Conservation (phyloP, 1,140 invertebrate species). For the Artemia franciscana region DNA sequence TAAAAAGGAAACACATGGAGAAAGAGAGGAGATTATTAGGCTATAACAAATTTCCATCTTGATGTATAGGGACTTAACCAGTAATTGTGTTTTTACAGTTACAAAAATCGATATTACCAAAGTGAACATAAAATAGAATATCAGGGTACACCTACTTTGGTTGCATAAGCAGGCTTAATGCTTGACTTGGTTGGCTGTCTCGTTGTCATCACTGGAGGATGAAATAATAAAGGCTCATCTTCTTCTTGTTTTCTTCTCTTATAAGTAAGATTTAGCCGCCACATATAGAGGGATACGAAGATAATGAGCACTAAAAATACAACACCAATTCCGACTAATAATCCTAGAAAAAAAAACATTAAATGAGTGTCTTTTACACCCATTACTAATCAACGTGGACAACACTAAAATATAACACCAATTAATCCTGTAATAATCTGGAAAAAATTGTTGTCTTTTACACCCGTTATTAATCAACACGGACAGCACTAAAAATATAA, state of each 20-base stretch:
- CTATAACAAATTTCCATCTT: too few species aligned
- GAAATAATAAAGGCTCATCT: constrained; percentile 36
- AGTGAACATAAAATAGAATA: too few species aligned
- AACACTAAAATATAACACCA: constrained; percentile 16
- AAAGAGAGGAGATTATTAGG: too few species aligned
- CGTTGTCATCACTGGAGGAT: background rate
- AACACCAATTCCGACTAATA: constrained; percentile 16
- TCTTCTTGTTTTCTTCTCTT: constrained; percentile 37
- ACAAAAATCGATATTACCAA: too few species aligned
- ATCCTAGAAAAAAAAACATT: constrained; percentile 14
- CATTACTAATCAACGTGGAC: too few species aligned
- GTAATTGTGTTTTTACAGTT: too few species aligned
- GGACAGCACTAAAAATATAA: too few species aligned
- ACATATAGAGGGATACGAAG: constrained; percentile 18
- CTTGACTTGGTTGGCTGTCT: background rate
- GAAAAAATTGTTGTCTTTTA: background rate
- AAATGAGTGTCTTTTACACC: background rate
- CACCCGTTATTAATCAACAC: too few species aligned
- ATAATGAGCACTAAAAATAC: constrained; percentile 17
- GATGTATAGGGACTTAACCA: too few species aligned
- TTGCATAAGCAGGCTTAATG: too few species aligned
- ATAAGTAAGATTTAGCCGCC: constrained; percentile 21
- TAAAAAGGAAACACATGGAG: too few species aligned
- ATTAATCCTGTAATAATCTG: constrained; percentile 16
- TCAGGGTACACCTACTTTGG: too few species aligned